These are phyloP conservation scores for Chrysemys picta DNA, from an alignment of 2,113 vertebrate genomes.

Conservation along the genomic window DNA sequence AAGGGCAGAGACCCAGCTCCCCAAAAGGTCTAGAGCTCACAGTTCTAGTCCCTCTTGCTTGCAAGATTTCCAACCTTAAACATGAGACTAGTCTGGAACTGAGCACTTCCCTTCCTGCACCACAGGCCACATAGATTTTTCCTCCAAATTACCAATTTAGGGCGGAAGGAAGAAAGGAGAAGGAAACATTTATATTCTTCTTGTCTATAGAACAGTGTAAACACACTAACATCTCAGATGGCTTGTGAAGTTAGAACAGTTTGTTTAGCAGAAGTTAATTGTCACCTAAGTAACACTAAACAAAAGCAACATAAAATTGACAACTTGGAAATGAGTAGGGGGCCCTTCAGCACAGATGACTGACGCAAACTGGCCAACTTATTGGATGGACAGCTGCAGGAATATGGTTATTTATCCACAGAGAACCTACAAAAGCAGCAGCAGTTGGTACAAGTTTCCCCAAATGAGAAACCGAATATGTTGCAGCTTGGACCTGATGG, in stretches of 20 bases:
- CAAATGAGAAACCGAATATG: too few relatives aligned
- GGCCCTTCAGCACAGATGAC: neutral
- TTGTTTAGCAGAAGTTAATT: neutral
- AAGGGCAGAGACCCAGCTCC: too few relatives aligned
- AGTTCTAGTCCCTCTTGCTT: neutral
- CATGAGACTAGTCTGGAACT: neutral
- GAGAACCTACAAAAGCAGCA: neutral
- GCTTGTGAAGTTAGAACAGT: neutral
- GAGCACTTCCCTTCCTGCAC: neutral
- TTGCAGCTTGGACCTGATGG: neutral
- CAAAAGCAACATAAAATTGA: neutral
- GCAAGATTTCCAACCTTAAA: neutral
- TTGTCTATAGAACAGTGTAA: neutral
- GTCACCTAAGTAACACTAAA: neutral
- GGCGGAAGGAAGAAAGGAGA: neutral
- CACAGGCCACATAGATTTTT: neutral
- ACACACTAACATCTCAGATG: neutral
- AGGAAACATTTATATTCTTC: neutral
- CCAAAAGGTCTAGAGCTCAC: neutral
- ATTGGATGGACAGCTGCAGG: neutral
- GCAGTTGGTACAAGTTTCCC: neutral
- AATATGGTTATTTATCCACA: neutral
- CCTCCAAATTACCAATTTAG: neutral
- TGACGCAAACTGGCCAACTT: neutral
- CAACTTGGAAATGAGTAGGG: neutral